These are phyloP conservation scores for Escarpia spicata DNA, from an alignment of 2,888 invertebrate species.

Conservation along the genomic window DNA sequence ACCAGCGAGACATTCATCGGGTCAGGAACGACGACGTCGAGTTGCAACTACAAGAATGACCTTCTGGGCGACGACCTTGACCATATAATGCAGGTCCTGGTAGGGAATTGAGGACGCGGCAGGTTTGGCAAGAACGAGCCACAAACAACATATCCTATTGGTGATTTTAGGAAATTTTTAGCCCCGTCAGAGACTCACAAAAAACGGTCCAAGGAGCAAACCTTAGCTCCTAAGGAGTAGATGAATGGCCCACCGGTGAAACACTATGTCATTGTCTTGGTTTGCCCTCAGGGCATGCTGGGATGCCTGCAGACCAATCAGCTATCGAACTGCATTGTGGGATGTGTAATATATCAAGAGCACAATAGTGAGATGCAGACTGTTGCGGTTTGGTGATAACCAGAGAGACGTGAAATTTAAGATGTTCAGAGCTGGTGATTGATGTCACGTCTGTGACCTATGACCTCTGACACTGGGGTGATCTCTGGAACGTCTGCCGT, in stretches of 20 bases:
- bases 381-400: not conserved
- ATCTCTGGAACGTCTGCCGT: not conserved
- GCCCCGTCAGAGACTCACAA: not conserved
- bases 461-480: not conserved
- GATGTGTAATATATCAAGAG: not conserved
- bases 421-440: not conserved
- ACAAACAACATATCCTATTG: not conserved
- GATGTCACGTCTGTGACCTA: not conserved
- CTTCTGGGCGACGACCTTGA: slow-evolving; percentile 70
- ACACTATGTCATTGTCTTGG: not conserved
- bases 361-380: not conserved
- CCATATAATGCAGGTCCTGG: slow-evolving; percentile 78
- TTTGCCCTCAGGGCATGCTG: not conserved
- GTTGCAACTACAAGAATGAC: slow-evolving; percentile 43
- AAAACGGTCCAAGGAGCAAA: not conserved
- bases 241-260: not conserved
- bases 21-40: not conserved
- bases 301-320: not conserved
- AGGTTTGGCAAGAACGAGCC: not conserved
- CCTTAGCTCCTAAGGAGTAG: not conserved
- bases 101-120: slow-evolving; percentile 66
- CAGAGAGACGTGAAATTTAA: not conserved
- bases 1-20: slow-evolving; percentile 3
- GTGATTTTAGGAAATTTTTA: slow-evolving; percentile 16
- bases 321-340: not conserved